Evolutionary conservation across 1,140 invertebrate species (phyloP).

Genomic region (Scylla paramamosain): DNA sequence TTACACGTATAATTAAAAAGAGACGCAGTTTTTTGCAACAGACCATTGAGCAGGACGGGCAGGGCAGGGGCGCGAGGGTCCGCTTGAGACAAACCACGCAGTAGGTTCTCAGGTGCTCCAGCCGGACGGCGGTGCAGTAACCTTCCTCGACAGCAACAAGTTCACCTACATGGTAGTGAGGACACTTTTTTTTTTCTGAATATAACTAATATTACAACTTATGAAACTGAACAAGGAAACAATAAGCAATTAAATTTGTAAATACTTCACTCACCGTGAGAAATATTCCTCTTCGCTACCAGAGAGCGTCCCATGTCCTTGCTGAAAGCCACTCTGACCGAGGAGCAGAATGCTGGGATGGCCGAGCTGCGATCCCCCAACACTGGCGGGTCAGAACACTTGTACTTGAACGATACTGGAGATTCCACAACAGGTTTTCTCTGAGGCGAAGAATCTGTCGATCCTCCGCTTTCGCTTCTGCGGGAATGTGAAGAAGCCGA

Average conservation of each 20-base stretch:
- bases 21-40: neutral
- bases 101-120: neutral
- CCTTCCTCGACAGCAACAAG: neutral
- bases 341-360: neutral
- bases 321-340: neutral
- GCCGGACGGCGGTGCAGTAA: neutral
- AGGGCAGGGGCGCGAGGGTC: neutral
- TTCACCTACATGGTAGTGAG: neutral
- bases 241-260: too few relatives aligned
- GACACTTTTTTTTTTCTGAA: neutral
- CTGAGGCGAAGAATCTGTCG: neutral
- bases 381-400: neutral
- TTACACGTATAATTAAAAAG: neutral
- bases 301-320: neutral
- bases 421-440: too few relatives aligned
- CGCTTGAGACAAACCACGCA: constrained; percentile 2
- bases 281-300: neutral
- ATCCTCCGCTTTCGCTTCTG: neutral
- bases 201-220: too few relatives aligned
- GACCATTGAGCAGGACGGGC: neutral
- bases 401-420: neutral
- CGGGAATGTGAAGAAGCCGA: neutral
- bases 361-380: neutral
- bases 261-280: neutral
- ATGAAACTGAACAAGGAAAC: too few relatives aligned